Percentiles rank a stretch among this genome's conserved stretches.
Evolutionary conservation across 2,113 vertebrate species (phyloP).

Genomic region (Urocitellus parryii): DNA sequence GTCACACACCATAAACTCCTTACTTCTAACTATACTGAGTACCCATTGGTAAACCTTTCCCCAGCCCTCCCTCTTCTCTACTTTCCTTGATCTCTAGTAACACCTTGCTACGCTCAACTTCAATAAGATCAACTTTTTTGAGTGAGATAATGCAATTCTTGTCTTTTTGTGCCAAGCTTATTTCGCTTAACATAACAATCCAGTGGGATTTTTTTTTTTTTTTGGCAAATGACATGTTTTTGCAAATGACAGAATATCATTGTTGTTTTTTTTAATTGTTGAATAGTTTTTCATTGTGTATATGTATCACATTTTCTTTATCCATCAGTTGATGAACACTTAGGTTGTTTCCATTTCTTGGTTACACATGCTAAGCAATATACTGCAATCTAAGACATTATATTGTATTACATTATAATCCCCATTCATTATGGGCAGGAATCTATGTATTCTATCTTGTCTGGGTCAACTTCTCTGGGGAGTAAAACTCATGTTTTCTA

Average conservation of each 20-base stretch:
- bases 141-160: not conserved
- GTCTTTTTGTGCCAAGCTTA: not conserved
- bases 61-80: not conserved
- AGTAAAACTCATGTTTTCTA: slow-evolving; percentile 5
- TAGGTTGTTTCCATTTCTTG: not conserved
- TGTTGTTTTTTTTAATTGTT: not conserved
- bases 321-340: not conserved
- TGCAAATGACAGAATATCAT: not conserved
- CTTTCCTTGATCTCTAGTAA: not conserved
- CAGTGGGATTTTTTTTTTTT: not conserved
- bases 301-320: not conserved
- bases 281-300: not conserved
- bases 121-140: too few relatives aligned
- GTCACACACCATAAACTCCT: too few relatives aligned
- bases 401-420: not conserved
- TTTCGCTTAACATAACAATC: not conserved
- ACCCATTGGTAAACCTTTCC: not conserved
- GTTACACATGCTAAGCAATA: too few relatives aligned
- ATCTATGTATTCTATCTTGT: not conserved
- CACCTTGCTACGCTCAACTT: too few relatives aligned
- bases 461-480: not conserved
- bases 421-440: not conserved
- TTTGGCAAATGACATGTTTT: not conserved
- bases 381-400: not conserved
- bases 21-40: not conserved